These are phyloP conservation scores for Drosophila suzukii DNA, from an alignment of 1,140 invertebrate species.

Conservation along the genomic window DNA sequence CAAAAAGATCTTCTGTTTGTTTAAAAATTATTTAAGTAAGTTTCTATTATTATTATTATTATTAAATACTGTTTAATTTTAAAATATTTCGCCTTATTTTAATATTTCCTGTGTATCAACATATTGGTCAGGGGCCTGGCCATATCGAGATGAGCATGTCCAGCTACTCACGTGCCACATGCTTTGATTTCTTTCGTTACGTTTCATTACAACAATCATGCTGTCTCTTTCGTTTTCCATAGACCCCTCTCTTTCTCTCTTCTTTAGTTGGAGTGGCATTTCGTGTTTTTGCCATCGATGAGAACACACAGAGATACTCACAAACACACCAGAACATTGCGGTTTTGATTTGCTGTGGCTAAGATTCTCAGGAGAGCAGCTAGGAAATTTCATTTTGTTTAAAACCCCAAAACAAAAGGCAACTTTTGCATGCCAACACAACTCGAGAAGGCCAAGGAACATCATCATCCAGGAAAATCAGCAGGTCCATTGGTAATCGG, in stretches of 20 bases:
- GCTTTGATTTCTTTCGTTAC: slow-evolving; percentile 80
- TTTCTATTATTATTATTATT: too few species aligned
- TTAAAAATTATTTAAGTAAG: too few species aligned
- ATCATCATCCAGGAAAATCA: slow-evolving; percentile 17
- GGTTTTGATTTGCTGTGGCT: slow-evolving; percentile 68
- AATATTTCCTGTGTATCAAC: slow-evolving; percentile 16
- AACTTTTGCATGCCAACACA: slow-evolving; percentile 49
- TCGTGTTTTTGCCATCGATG: slow-evolving; percentile 37
- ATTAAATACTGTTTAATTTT: neutral
- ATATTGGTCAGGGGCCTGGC: slow-evolving; percentile 15
- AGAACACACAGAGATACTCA: slow-evolving; percentile 5
- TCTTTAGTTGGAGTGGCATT: slow-evolving; percentile 13
- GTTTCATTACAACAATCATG: slow-evolving; percentile 80
- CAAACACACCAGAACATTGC: slow-evolving; percentile 29
- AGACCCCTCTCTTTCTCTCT: slow-evolving; percentile 4
- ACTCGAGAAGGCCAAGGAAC: slow-evolving; percentile 5
- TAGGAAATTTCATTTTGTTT: slow-evolving; percentile 71
- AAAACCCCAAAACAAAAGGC: slow-evolving; percentile 66
- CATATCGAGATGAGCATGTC: slow-evolving; percentile 69
- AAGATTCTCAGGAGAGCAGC: slow-evolving; percentile 70
- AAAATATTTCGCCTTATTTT: neutral
- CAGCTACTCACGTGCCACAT: slow-evolving; percentile 75
- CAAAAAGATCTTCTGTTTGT: too few species aligned
- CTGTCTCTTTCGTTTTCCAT: slow-evolving; percentile 19
- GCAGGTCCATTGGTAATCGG: slow-evolving; percentile 61